phyloP scores from a whole-genome alignment of 2,113 vertebrate genomes.

The Pantherophis guttatus region DNA sequence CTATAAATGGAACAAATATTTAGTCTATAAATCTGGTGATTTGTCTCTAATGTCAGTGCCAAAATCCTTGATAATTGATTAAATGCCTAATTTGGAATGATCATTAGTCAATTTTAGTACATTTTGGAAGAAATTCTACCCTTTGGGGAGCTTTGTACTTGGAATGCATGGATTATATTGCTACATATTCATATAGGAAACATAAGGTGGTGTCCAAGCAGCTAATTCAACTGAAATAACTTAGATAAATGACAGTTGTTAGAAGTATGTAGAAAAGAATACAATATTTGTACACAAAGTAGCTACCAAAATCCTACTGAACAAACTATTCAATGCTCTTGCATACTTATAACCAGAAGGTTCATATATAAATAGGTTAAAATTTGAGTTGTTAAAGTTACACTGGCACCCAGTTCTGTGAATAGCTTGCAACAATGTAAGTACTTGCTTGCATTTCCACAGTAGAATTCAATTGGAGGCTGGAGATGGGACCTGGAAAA shows the following conservation, averaged over 20 bases:
- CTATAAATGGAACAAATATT: conserved; percentile 20
- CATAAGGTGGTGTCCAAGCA: background rate
- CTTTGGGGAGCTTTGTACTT: background rate
- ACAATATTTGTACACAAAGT: conserved; percentile 19
- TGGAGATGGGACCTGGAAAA: background rate
- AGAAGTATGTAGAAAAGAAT: conserved; percentile 40
- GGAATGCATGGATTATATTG: background rate
- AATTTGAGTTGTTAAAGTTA: background rate
- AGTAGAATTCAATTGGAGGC: background rate
- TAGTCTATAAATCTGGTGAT: background rate
- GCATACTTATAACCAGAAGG: conserved; percentile 32
- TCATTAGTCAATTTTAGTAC: conserved; percentile 7
- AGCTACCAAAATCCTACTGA: conserved; percentile 24
- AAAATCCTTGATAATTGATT: conserved; percentile 18
- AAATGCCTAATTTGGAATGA: conserved; percentile 1
- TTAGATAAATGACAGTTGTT: conserved; percentile 7
- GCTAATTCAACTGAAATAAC: conserved; percentile 1
- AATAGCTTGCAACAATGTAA: background rate
- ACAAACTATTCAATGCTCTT: conserved; percentile 34
- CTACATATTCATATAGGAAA: background rate
- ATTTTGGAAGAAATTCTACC: background rate
- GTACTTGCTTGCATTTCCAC: background rate
- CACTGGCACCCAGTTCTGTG: background rate
- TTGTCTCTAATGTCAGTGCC: background rate
- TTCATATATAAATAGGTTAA: background rate